Evolutionary conservation across 1,140 invertebrate genomes (phyloP).

Genomic region (Lucilia sericata): DNA sequence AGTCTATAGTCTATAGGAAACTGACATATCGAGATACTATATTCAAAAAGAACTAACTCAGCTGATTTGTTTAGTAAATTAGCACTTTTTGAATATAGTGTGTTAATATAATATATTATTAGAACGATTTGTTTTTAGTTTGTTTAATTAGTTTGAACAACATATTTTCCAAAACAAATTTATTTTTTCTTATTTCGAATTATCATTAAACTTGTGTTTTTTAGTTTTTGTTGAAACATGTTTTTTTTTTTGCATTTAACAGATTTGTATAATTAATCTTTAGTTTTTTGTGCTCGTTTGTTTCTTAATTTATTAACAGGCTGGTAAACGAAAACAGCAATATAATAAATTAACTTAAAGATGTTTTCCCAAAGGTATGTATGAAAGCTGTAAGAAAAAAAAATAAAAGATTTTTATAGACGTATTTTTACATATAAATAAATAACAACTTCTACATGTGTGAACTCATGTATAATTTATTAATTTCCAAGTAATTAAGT

Average conservation of each 20-base stretch:
- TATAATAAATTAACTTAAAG: conserved; percentile 24
- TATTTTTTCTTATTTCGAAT: too few species aligned
- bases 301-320: conserved; percentile 14
- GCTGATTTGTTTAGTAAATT: too few species aligned
- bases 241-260: background rate
- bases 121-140: too few species aligned
- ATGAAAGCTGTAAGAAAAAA: background rate
- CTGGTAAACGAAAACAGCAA: background rate
- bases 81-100: too few species aligned
- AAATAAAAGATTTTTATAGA: background rate
- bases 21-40: too few species aligned
- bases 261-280: background rate
- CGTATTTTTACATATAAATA: background rate
- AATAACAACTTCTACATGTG: conserved; percentile 1
- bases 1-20: too few species aligned
- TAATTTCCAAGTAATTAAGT: conserved; percentile 29
- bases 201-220: background rate
- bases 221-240: background rate
- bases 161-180: too few species aligned
- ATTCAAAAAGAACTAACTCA: too few species aligned
- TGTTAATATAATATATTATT: too few species aligned
- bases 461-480: conserved; percentile 27
- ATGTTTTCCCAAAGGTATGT: conserved; percentile 1
- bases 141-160: too few species aligned
- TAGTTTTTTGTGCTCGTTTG: background rate